Conservation (phyloP, 2,113 vertebrate genomes). For the Eolophus roseicapilla region DNA sequence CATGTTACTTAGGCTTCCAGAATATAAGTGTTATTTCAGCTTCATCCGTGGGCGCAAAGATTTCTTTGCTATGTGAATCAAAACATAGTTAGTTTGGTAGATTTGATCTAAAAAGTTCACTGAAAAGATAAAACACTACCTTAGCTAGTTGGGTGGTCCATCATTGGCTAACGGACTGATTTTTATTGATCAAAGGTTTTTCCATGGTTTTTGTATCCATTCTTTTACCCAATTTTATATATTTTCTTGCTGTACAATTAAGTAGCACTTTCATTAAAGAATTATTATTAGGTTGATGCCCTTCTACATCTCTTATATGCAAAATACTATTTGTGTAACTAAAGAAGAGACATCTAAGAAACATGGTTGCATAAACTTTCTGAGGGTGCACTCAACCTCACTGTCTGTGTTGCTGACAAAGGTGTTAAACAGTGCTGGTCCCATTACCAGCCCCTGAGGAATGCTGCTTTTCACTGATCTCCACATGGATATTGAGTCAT, state of each 20-base stretch:
- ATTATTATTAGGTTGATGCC: no score
- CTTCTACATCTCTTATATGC: background rate
- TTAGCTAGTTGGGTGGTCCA: background rate
- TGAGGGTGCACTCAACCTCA: background rate
- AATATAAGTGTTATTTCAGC: background rate
- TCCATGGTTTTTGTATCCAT: background rate
- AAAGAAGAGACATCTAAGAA: background rate
- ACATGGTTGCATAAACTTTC: no score
- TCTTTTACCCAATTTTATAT: background rate
- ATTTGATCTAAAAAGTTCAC: background rate
- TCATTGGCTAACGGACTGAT: background rate
- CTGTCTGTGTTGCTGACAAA: background rate
- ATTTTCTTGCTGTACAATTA: background rate
- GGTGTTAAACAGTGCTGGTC: fast-evolving
- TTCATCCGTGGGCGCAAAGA: background rate
- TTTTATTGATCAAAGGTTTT: background rate
- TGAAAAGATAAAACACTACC: background rate
- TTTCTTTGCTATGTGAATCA: background rate
- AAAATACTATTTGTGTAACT: background rate
- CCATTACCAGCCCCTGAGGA: fast-evolving
- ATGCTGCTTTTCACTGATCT: fast-evolving
- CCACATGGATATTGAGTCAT: background rate
- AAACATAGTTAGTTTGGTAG: background rate
- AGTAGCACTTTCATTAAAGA: background rate
- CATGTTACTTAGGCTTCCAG: background rate